Evolutionary conservation across 2,113 vertebrate species (phyloP), one percentile per base, ranked within the genome.

Genomic region (Dermatemys mawii): DNA sequence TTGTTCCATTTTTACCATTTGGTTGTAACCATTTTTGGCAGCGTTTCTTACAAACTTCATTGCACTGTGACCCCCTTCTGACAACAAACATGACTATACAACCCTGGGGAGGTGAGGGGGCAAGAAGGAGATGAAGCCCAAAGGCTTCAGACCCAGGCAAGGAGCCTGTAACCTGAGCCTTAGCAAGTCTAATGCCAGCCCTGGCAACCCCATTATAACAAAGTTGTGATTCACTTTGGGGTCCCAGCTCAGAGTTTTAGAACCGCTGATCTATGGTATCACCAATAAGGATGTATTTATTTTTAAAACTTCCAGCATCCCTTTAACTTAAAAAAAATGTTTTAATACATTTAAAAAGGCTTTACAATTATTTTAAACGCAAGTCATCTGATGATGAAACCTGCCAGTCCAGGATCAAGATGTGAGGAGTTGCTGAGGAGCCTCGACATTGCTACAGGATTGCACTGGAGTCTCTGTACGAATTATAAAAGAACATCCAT

Each of bases 301-400:
- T 70, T 38, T 70, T 21, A 21, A 67, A 67, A 5, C 26, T 27
- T 75, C n/a, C 63, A 38, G 29, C 24, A n/a, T 54, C 22, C 27
- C 22, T 10, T 19, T 32, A 57, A 16, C 17, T 26, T 26, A 48
- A 32, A 83, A 32, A 32, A 46, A 50, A 41, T 48, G 32, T 41
- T 70, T 50, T n/a, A 38, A 1, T 5, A 11, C 0, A 2, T 41
- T 21, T 54, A 2, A 4, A 50, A 48, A 51, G 55, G 24, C 5
- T 16, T 1, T 29, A 3, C 49, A 32, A 3, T 0, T 11, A 44
- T 70, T 22, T 3, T 27, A 5, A 22, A 14, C 51, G 1, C 13
- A 38, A 6, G 19, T 49, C 44, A 0, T 24, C 11, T 27, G 41
- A 14, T 0, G 0, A 29, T 0, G 41, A 5, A 13, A 26, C 1